Base-by-base conservation (phyloP, 2,797 vertebrate genomes). In the Melanotaenia trifasciata region DNA sequence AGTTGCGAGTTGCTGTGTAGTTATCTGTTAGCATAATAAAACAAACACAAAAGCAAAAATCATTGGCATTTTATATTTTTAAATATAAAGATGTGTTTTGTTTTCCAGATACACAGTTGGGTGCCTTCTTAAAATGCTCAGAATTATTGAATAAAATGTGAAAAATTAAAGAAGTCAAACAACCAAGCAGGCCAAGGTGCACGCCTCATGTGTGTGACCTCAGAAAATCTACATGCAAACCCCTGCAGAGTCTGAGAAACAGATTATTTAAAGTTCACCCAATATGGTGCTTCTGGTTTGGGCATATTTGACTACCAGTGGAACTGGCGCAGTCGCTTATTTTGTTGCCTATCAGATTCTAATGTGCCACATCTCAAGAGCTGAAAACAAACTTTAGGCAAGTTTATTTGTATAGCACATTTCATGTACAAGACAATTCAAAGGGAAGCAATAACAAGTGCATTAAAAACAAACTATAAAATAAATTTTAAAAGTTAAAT, bases 161-260 rank as follows among this genome's bases (percentile, higher is more conserved):
- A 59, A 8, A 2, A 24, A 26, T 36, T 8, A 24, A 26, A 45
- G 4, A 35, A 58, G 38, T 57, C 18, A 47, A 59, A 51, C 10
- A 33, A 36, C 32, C 56, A 50, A 14, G n/a, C 4, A 69, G 57
- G 35, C 16, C 40, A 38, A 60, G 58, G 22, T 60, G 57, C 67
- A 50, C 14, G n/a, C 20, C 36, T 36, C 45, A 14, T 30, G 60
- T n/a, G 60, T 54, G 47, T 38, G 58, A 56, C 53, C 58, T 62
- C 18, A 22, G 36, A 5, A 30, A 13, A 47, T 53, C 1, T 45
- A 26, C 28, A 14, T 58, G 14, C 33, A 26, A 58, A 26, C 60
- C 16, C 70, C 32, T 58, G 26, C 22, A 59, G 67, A 70, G 73
- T 1, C 5, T 43, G 18, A 43, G 14, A 5, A n/a, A 20, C 59